Evolutionary conservation across 2,113 vertebrate species (phyloP), one percentile per base, ranked within the genome.

Genomic region (Oenanthe melanoleuca): DNA sequence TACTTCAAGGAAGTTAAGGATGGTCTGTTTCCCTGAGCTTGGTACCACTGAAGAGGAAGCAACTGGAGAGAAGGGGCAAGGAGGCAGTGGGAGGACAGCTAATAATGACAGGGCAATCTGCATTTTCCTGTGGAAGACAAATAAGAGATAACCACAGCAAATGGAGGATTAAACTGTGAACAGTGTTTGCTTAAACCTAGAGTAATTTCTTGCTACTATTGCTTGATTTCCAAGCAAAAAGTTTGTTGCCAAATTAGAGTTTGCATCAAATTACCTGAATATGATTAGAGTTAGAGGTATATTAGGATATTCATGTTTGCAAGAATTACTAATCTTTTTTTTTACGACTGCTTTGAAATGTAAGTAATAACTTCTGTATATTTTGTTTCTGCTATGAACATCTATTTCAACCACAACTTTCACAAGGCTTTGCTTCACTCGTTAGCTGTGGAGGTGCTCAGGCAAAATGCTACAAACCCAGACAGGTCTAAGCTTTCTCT

Each of bases 401-500:
- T 38, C 73, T 85, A 65, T 85, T 94, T 80, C 71, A 95, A 77
- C 84, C 37, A 55, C 64, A 78, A 31, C 33, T 96, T 96, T 97
- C 92, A 91, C 26, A 95, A 34, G 84, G n/a, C 16, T 94, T 84
- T 69, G n/a, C 65, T 80, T 49, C 24, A 23, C 31, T 96, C 23
- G 45, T 95, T 96, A 97, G 95, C 94, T 94, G 82, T 80, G 87
- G 91, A 96, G 96, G 78, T 87, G 83, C 84, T 80, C 21, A 79
- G 93, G 97, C 96, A 93, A 93, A 97, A 93, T 65, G 52, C 80
- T 92, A 79, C 97, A 97, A 95, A 96, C 38, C 38, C 66, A 96
- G 98, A 96, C 97, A 97, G 88, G 97, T 93, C 70, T 70, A 94
- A 95, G 92, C 70, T 67, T 96, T 97, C 87, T 91, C 56, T 90